Evolutionary conservation across 2,113 vertebrate genomes (phyloP), one percentile per base, ranked within the genome.

Genomic region (Toxotes chatareus): DNA sequence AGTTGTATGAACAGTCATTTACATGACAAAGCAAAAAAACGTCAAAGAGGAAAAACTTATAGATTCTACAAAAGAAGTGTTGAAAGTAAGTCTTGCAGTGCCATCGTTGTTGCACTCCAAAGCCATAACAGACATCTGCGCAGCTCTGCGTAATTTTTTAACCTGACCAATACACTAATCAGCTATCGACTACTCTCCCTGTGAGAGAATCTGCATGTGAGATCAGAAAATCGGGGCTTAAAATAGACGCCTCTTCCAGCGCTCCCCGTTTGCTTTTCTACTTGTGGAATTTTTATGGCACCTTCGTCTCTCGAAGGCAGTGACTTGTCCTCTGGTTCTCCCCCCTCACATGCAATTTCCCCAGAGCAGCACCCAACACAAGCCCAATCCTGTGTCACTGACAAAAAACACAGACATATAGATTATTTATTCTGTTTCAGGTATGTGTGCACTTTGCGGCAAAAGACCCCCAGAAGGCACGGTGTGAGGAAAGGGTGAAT

Each of bases 401-500:
- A 91, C 96, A 96, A 90, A 96, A 27, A 96, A 89, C 94, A 95
- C 89, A 90, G 91, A 94, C 93, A 95, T 78, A 95, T 60, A 94
- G 90, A 92, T 95, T 96, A 93, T 93, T 95, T 96, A 96, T 93
- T 97, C 95, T 93, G 70, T 46, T 31, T 46, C 61, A 90, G 78
- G 85, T 82, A 86, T 83, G 82, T 60, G 79, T 3, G 53, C 57
- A 34, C 73, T 74, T 67, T 78, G 27, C 56, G 51, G 14, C 19
- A 32, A 60, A 19, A 70, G 40, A 83, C 3, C 23, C 72, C 96
- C 95, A 93, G 95, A 93, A 96, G 96, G 77, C 95, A 94, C 73
- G 93, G 80, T 53, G 92, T 89, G 87, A 94, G 95, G 71, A 94
- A 90, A 87, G 95, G 94, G 82, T 96, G 94, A 92, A 94, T 95